phyloP scores from a whole-genome alignment of 1,140 invertebrate species.

The Megathymus violae region DNA sequence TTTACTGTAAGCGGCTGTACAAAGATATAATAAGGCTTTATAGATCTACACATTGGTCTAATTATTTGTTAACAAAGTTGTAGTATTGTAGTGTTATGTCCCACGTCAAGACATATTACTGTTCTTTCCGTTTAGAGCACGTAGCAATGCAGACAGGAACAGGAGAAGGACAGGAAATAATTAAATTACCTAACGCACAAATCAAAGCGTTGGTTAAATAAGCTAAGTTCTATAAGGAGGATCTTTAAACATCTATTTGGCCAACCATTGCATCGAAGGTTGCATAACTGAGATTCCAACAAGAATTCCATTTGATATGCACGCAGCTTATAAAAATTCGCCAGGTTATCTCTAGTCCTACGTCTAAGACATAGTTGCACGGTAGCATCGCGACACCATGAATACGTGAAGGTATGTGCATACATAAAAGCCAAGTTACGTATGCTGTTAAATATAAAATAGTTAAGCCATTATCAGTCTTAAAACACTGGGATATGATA shows the following conservation, averaged over 20 bases:
- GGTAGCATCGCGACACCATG: slow-evolving; percentile 33
- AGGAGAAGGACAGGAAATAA: no score
- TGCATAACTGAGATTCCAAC: slow-evolving; percentile 33
- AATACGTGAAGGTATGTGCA: slow-evolving; percentile 34
- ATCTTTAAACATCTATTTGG: slow-evolving; percentile 26
- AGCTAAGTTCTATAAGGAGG: slow-evolving; percentile 24
- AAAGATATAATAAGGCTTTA: background rate
- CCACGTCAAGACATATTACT: no score
- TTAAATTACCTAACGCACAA: no score
- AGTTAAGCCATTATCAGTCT: slow-evolving; percentile 7
- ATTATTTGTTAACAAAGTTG: no score
- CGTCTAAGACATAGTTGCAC: slow-evolving; percentile 34
- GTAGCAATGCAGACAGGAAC: background rate
- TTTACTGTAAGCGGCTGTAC: no score
- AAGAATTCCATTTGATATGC: slow-evolving; percentile 31
- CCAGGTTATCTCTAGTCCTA: slow-evolving; percentile 31
- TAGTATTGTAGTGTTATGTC: no score
- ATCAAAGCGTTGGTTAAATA: slow-evolving; percentile 7
- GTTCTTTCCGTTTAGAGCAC: no score
- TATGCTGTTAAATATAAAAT: slow-evolving; percentile 8
- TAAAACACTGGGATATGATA: slow-evolving; percentile 17
- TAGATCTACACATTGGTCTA: background rate
- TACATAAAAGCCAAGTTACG: slow-evolving; percentile 26
- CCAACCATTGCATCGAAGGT: slow-evolving; percentile 27
- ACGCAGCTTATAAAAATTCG: slow-evolving; percentile 35